A percentile compares a stretch with the other conserved stretches of the same genome.
Conservation (phyloP, 2,888 invertebrate genomes). For the Orchesella flavescens region DNA sequence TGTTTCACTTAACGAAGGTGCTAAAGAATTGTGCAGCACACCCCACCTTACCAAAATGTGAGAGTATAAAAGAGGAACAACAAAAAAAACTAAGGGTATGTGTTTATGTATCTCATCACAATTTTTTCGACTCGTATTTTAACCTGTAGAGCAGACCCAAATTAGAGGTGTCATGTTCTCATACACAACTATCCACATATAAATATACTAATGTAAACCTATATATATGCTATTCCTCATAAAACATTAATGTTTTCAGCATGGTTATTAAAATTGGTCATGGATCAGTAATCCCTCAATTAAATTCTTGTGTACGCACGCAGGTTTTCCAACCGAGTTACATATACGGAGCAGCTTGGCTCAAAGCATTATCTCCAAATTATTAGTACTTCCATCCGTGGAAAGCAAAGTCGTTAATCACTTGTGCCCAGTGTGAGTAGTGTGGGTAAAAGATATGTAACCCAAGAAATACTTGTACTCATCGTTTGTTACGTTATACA, state of each 20-base stretch:
- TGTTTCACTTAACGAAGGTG: constrained; percentile 43
- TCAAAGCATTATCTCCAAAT: too few species aligned
- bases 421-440: constrained; percentile 14
- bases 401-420: constrained; percentile 59
- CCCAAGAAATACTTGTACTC: constrained; percentile 4
- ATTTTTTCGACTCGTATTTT: background rate
- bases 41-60: background rate
- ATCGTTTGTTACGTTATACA: too few species aligned
- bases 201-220: too few species aligned
- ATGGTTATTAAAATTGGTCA: constrained; percentile 61
- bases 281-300: constrained; percentile 57
- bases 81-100: background rate
- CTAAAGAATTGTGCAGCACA: constrained; percentile 43
- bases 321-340: background rate
- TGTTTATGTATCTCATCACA: background rate
- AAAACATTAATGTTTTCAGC: constrained; percentile 64
- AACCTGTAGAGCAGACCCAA: background rate
- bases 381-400: background rate
- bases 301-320: constrained; percentile 55
- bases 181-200: too few species aligned
- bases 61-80: background rate
- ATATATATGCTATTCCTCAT: constrained; percentile 9
- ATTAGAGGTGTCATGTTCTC: background rate
- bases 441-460: constrained; percentile 11
- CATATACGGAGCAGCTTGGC: too few species aligned